phyloP scores from a whole-genome alignment of 2,113 vertebrate genomes.

The Carassius gibelio region DNA sequence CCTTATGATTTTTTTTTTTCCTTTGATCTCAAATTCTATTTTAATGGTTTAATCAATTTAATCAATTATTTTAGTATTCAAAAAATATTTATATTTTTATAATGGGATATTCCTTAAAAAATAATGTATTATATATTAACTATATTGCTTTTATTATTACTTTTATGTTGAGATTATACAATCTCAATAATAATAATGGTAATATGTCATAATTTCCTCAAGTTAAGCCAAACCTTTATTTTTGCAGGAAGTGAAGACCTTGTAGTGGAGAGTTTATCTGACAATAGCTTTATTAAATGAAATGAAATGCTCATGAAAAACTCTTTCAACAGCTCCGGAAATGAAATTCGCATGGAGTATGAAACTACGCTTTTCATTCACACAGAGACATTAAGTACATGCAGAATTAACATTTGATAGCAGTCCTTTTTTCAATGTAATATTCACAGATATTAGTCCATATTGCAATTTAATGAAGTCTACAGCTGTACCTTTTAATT shows the following conservation, averaged over 20 bases:
- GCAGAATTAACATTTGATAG: background rate
- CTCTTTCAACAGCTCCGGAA: background rate
- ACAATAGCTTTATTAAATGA: background rate
- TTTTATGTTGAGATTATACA: background rate
- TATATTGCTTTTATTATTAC: too few species aligned
- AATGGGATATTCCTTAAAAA: background rate
- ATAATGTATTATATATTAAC: too few species aligned
- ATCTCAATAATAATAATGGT: background rate
- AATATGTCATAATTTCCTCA: background rate
- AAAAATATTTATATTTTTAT: too few species aligned
- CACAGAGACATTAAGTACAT: background rate
- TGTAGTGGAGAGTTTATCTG: background rate
- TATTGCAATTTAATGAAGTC: background rate
- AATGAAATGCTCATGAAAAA: background rate
- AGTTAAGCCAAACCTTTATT: background rate
- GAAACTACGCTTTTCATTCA: background rate
- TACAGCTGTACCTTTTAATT: too few species aligned
- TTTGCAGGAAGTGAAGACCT: background rate
- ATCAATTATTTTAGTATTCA: too few species aligned
- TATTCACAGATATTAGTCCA: too few species aligned
- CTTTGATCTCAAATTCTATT: too few species aligned
- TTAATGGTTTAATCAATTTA: too few species aligned
- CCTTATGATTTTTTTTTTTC: too few species aligned
- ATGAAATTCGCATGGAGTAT: background rate
- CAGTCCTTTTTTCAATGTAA: background rate